Conservation (phyloP, 2,113 vertebrate genomes). For the Paedocypris sp. region DNA sequence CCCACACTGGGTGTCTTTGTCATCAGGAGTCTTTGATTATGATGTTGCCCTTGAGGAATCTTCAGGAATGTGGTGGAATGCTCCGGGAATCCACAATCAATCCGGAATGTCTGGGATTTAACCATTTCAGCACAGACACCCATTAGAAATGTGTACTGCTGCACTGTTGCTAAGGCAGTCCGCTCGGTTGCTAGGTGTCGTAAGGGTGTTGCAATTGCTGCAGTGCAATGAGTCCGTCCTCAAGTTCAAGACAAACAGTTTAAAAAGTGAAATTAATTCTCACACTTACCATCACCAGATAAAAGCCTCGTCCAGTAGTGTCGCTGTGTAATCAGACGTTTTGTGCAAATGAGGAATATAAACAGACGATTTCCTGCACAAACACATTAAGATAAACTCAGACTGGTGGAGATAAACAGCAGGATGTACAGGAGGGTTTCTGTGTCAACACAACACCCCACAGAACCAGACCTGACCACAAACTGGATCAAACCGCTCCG, state of each 20-base stretch:
- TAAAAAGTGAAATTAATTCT: too few relatives aligned
- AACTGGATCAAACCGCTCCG: too few relatives aligned
- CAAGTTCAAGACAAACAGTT: too few relatives aligned
- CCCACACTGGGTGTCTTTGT: constrained; percentile 4
- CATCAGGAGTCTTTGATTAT: constrained; percentile 6
- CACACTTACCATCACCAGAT: too few relatives aligned
- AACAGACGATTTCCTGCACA: constrained; percentile 2
- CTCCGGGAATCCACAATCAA: neutral
- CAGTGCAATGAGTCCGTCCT: neutral
- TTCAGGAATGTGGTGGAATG: constrained; percentile 1
- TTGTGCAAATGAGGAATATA: neutral
- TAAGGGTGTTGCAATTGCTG: neutral
- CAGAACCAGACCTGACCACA: neutral
- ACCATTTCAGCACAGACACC: neutral
- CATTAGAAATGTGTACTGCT: too few relatives aligned
- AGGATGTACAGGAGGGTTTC: neutral
- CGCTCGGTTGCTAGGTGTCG: too few relatives aligned
- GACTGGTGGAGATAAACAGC: neutral
- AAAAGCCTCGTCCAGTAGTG: neutral
- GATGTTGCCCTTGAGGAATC: neutral
- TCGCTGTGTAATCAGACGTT: neutral
- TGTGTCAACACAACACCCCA: constrained; percentile 10
- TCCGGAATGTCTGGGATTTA: neutral
- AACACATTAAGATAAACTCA: constrained; percentile 15
- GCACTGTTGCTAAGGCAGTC: too few relatives aligned